Conservation (phyloP, 2,797 vertebrate genomes). For the Somateria mollissima region DNA sequence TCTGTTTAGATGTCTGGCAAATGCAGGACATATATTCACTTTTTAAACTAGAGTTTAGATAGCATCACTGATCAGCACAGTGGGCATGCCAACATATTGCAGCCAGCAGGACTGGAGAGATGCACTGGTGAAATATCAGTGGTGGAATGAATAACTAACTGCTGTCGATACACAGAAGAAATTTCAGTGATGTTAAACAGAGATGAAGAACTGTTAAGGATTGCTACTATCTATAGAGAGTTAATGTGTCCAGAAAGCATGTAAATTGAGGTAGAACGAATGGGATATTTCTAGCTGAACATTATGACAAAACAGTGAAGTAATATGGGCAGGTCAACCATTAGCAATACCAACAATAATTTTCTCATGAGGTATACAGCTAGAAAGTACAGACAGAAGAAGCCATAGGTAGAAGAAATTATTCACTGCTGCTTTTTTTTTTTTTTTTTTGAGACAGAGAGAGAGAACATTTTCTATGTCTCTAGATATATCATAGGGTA, state of each 20-base stretch:
- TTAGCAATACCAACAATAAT: not conserved
- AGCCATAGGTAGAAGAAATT: not conserved
- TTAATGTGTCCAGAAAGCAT: not conserved
- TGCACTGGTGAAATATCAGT: not conserved
- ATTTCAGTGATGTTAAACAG: not conserved
- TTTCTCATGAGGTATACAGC: not conserved
- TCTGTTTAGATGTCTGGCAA: not conserved
- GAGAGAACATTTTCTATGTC: not conserved
- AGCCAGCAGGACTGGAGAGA: not conserved
- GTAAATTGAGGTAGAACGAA: not conserved
- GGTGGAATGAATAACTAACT: not conserved
- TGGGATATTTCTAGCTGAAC: not conserved
- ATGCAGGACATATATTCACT: not conserved
- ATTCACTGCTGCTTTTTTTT: not conserved
- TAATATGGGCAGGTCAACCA: constrained; percentile 10
- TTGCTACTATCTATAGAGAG: not conserved
- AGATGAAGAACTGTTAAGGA: not conserved
- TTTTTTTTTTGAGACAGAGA: not conserved
- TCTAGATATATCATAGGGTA: not conserved
- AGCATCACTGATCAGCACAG: not conserved
- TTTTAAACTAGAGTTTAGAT: not conserved
- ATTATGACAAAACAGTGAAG: not conserved
- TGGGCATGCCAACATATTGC: not conserved
- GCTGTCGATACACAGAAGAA: not conserved
- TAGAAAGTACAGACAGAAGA: not conserved